These are phyloP conservation scores for Pangasius mekongensis DNA, from an alignment of 2,797 vertebrate species.

Conservation along the genomic window DNA sequence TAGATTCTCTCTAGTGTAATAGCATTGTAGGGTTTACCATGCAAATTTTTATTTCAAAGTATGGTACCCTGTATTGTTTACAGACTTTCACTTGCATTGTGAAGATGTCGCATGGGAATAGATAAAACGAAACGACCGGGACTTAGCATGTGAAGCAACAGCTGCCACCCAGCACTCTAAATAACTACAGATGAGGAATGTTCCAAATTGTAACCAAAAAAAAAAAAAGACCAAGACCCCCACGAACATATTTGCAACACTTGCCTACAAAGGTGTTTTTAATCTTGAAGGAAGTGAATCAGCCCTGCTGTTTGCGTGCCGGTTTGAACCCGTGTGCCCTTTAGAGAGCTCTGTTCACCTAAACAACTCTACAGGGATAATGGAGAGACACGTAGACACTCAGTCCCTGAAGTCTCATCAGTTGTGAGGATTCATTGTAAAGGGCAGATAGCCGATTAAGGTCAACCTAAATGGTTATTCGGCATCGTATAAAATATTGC, in stretches of 20 bases:
- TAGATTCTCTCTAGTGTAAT: conserved; percentile 71
- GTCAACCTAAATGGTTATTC: not conserved
- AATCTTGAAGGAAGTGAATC: conserved; percentile 77
- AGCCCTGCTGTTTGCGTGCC: conserved; percentile 65
- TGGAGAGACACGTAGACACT: conserved; percentile 1
- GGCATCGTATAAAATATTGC: not conserved
- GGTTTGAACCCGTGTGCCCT: conserved; percentile 23
- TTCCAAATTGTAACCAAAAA: conserved; percentile 62
- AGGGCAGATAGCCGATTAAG: not conserved
- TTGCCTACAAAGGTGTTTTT: conserved; percentile 77
- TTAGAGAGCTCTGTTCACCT: not conserved
- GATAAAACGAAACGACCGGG: conserved; percentile 65
- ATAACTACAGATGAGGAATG: conserved; percentile 83
- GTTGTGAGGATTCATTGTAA: not conserved
- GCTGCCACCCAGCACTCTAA: conserved; percentile 82
- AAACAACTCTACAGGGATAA: not conserved
- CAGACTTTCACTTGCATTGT: conserved; percentile 71
- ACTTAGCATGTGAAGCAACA: conserved; percentile 74
- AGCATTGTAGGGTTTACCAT: conserved; percentile 65
- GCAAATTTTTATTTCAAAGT: conserved; percentile 69
- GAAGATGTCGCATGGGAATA: conserved; percentile 69
- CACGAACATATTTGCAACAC: conserved; percentile 77
- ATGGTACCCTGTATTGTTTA: conserved; percentile 78
- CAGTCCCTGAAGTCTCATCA: not conserved
- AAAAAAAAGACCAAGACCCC: conserved; percentile 38